Base-by-base conservation (phyloP, 2,797 vertebrate species). In the Esox masquinongy region DNA sequence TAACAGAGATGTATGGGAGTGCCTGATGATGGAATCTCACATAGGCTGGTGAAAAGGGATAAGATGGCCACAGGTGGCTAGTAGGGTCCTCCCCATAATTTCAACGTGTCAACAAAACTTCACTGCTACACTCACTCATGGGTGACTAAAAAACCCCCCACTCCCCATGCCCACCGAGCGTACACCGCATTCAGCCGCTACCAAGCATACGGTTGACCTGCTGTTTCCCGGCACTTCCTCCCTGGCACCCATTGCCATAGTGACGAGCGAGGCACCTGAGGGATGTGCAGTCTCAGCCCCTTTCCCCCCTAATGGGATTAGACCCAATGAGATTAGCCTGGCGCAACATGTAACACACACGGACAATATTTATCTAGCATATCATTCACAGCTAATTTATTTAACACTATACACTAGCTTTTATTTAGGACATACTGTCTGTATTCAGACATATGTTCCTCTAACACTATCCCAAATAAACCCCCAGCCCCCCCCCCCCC, bases 231-330 rank as follows among this genome's bases (percentile, higher is more conserved):
- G 39, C 47, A 64, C 31, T 15, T 26, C 77, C 68, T 53, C 39
- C 50, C 75, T 74, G 79, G 51, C 70, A 50, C 59, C 78, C 3
- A 56, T 85, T 72, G 2, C 84, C 88, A 88, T 63, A 67, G 84
- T 11, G 64, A 89, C 84, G 34, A 70, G 31, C 43, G 29, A 51
- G 74, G 51, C 70, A 84, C 82, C 82, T 84, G 77, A 22, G 82
- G 83, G 86, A 87, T 79, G 5, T 50, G 36, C 84, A 79, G 69
- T 76, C 74, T 80, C 73, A 72, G 82, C 82, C 72, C 63, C 19
- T 77, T 87, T 4, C 39, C 74, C 64, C 73, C 77, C 77, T 92
- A 92, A 93, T 90, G 88, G 90, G 91, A 90, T 93, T 91, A 90
- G 77, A 79, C 75, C 85, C 84, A 4, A 24, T 5, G 78, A 86